phyloP scores from a whole-genome alignment of 1,140 invertebrate genomes.

The Lordiphosa mommai region DNA sequence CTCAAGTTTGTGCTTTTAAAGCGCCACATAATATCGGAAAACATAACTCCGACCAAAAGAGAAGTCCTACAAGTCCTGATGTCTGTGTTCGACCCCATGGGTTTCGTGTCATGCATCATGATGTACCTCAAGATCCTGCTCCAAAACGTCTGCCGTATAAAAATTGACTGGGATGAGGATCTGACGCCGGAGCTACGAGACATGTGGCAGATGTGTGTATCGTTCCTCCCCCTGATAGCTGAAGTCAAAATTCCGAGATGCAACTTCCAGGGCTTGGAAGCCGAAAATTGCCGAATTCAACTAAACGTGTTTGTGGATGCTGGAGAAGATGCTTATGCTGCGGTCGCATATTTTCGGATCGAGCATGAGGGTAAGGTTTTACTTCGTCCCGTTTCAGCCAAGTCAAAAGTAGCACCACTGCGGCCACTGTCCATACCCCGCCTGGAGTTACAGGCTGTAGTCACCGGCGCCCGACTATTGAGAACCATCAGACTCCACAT shows the following conservation, averaged over 20 bases:
- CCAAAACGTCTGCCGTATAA: slow-evolving; percentile 12
- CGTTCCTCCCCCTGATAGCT: background rate
- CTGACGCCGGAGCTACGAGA: background rate
- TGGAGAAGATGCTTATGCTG: slow-evolving; percentile 14
- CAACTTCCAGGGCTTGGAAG: background rate
- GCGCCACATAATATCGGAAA: background rate
- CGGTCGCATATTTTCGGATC: too few relatives aligned
- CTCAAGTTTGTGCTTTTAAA: background rate
- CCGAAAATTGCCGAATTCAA: slow-evolving; percentile 4
- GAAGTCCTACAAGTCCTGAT: background rate
- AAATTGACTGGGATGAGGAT: slow-evolving; percentile 37
- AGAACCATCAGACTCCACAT: background rate
- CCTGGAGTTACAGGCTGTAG: slow-evolving; percentile 77
- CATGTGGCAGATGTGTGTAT: slow-evolving; percentile 13
- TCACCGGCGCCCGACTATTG: slow-evolving; percentile 5
- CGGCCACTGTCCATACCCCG: slow-evolving; percentile 60
- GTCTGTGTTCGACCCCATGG: slow-evolving; percentile 25
- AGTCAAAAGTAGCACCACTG: slow-evolving; percentile 60
- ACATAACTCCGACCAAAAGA: background rate
- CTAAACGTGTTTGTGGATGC: slow-evolving; percentile 22
- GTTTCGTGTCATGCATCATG: slow-evolving; percentile 33
- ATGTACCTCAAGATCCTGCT: slow-evolving; percentile 33
- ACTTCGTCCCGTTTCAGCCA: slow-evolving; percentile 31
- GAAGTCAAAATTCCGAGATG: too few relatives aligned
- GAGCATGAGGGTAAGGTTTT: background rate